Evolutionary conservation across 2,797 vertebrate species (phyloP).

Genomic region (Moxostoma hubbsi): DNA sequence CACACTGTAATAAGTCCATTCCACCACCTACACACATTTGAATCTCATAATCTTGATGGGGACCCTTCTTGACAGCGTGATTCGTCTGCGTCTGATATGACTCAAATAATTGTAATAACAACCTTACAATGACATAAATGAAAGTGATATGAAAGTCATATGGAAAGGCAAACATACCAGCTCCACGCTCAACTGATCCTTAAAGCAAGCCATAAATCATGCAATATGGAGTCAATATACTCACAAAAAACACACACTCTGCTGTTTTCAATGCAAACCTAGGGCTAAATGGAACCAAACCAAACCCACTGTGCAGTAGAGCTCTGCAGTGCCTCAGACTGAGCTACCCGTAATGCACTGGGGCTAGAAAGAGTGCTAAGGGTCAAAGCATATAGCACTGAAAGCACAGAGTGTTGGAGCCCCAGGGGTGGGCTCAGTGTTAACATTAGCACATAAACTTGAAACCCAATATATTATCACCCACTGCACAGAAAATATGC

Average conservation of each 20-base stretch:
- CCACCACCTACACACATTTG: slow-evolving; percentile 9
- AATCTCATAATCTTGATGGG: slow-evolving; percentile 30
- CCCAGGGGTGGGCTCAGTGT: slow-evolving; percentile 63
- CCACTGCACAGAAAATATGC: slow-evolving; percentile 61
- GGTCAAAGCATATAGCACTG: slow-evolving; percentile 42
- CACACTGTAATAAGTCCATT: slow-evolving; percentile 35
- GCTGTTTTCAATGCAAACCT: slow-evolving; percentile 1
- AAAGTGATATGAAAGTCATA: slow-evolving; percentile 35
- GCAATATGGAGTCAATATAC: background rate
- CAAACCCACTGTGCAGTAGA: slow-evolving; percentile 45
- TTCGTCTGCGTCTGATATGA: slow-evolving; percentile 20
- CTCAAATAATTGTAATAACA: slow-evolving; percentile 26
- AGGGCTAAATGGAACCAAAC: slow-evolving; percentile 24
- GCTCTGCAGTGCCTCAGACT: slow-evolving; percentile 26
- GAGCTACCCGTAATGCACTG: slow-evolving; percentile 55
- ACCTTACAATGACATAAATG: slow-evolving; percentile 37
- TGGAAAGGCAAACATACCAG: slow-evolving; percentile 28
- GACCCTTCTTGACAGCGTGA: slow-evolving; percentile 28
- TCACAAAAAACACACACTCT: slow-evolving; percentile 6
- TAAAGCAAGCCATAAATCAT: slow-evolving; percentile 39
- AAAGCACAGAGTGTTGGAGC: slow-evolving; percentile 54
- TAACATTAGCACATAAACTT: slow-evolving; percentile 73
- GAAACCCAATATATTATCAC: slow-evolving; percentile 73
- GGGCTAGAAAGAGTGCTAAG: slow-evolving; percentile 36
- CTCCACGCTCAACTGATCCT: slow-evolving; percentile 37